phyloP scores from a whole-genome alignment of 2,113 vertebrate species.

The Empidonax traillii region DNA sequence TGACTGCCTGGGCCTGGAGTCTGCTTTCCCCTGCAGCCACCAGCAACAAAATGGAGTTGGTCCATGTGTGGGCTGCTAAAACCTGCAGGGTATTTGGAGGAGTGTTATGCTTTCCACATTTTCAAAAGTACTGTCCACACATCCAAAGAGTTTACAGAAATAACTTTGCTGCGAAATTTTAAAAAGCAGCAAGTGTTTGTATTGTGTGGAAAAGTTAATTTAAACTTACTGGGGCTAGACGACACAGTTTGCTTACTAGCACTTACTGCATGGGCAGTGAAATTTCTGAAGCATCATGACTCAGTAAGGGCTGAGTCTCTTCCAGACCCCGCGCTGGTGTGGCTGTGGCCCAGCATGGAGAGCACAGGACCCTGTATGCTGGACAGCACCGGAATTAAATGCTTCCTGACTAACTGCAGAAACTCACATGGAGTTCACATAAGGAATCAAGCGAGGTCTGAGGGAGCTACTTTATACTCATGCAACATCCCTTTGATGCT shows the following conservation, averaged over 20 bases:
- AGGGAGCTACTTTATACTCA: not conserved
- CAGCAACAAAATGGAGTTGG: not conserved
- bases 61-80: not conserved
- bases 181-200: not conserved
- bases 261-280: not conserved
- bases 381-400: not conserved
- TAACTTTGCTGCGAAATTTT: not conserved
- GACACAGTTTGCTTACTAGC: not conserved
- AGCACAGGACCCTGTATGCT: accelerated
- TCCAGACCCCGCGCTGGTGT: accelerated
- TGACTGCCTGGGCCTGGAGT: not conserved
- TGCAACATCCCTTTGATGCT: not conserved
- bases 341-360: not conserved
- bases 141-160: not conserved
- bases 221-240: not conserved
- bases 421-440: not conserved
- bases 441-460: not conserved
- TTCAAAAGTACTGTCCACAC: not conserved
- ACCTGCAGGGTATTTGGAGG: not conserved
- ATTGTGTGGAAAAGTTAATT: not conserved
- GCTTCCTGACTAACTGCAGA: not conserved
- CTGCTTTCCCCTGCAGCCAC: not conserved
- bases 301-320: not conserved
- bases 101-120: not conserved
- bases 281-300: not conserved